phyloP scores from a whole-genome alignment of 2,113 vertebrate genomes.

The Gallinago undulata region DNA sequence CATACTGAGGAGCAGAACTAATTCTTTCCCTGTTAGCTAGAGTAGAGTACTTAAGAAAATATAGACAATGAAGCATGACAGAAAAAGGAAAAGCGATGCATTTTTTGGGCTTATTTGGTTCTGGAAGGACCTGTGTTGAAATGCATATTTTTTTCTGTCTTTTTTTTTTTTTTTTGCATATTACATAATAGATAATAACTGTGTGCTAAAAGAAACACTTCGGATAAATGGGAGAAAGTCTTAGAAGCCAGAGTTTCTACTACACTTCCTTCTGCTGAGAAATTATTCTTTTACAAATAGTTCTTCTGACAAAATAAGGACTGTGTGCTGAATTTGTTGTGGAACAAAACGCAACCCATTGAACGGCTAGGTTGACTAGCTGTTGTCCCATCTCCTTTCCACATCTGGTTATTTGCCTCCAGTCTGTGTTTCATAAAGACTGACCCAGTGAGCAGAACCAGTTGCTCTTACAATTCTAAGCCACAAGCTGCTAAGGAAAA shows the following conservation, averaged over 20 bases:
- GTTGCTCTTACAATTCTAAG: neutral
- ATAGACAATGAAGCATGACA: neutral
- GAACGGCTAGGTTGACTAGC: neutral
- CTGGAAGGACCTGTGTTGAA: neutral
- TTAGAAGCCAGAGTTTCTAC: neutral
- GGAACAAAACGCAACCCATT: neutral
- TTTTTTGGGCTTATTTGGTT: neutral
- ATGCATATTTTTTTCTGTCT: rapidly evolving
- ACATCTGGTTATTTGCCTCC: neutral
- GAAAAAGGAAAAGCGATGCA: rapidly evolving
- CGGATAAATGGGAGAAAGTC: neutral
- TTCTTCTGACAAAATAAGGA: neutral
- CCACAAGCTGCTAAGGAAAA: neutral
- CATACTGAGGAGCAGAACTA: neutral
- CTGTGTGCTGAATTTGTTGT: neutral
- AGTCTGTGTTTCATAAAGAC: neutral
- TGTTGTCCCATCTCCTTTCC: neutral
- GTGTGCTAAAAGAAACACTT: neutral
- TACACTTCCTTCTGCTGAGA: neutral
- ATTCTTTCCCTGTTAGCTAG: neutral
- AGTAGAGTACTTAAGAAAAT: neutral
- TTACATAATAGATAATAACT: neutral
- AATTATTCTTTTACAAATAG: neutral
- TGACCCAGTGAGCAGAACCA: neutral
- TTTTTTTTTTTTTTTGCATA: neutral